Evolutionary conservation across 2,113 vertebrate genomes (phyloP).

Genomic region (Rhegmatorhina hoffmannsi): DNA sequence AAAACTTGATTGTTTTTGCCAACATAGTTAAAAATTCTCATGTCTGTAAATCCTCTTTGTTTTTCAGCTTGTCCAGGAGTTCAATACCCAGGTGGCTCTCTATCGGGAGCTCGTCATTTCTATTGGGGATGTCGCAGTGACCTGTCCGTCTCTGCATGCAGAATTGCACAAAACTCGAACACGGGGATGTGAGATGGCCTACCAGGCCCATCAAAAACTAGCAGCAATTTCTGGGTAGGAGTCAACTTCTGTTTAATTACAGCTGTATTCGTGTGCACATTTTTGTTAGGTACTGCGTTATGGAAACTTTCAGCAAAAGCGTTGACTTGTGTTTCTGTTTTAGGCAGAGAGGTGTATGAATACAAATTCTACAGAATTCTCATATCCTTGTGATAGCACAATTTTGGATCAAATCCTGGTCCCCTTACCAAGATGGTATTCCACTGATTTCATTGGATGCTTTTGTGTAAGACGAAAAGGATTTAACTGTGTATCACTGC

Average conservation of each 20-base stretch:
- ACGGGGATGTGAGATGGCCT: slow-evolving; percentile 93
- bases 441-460: background rate
- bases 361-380: background rate
- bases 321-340: background rate
- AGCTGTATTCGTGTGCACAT: background rate
- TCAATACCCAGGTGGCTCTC: slow-evolving; percentile 96
- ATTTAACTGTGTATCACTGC: background rate
- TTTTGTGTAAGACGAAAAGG: background rate
- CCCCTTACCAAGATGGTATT: background rate
- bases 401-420: background rate
- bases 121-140: slow-evolving; percentile 90
- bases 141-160: slow-evolving; percentile 85
- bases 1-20: background rate
- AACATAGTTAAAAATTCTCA: background rate
- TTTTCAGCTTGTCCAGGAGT: slow-evolving; percentile 95
- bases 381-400: background rate
- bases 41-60: slow-evolving; percentile 47
- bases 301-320: background rate
- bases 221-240: slow-evolving; percentile 95
- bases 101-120: slow-evolving; percentile 97
- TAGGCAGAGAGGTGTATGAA: background rate
- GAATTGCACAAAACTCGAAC: slow-evolving; percentile 94
- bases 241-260: background rate
- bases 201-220: slow-evolving; percentile 91
- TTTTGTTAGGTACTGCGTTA: background rate